Base-by-base conservation (phyloP, 2,797 vertebrate species). In the Acrossocheilus wenchowensis region DNA sequence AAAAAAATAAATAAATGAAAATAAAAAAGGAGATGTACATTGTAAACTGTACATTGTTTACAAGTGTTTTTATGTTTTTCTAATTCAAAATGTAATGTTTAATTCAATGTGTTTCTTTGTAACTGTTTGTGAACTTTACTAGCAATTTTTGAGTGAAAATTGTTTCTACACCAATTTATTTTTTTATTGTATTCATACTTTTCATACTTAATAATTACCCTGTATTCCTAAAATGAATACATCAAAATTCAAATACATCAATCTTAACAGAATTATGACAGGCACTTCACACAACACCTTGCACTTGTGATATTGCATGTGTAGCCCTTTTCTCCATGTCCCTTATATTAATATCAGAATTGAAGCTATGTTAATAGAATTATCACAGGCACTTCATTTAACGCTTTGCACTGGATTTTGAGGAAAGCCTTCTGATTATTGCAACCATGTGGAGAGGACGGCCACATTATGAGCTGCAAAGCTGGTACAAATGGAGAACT, bases 381-480 rank as follows among this genome's bases (percentile, higher is more conserved):
- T 90, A 92, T 92, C 83, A 87, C 79, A 69, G 60, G 69, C 82
- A 84, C 91, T 92, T 93, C 87, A 91, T 92, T 92, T 91, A 90
- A 93, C 88, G 87, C 87, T 88, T 87, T 90, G 88, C 88, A 87
- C 66, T 12, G 90, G 87, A 91, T 89, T 91, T 91, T 88, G 89
- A 92, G 90, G 57, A 92, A 92, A 92, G 90, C 88, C 72, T 87
- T 86, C 82, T 66, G 86, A 90, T 91, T 91, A 91, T 91, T 89
- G 91, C 64, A 85, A 85, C 85, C 87, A 85, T 89, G 82, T 85
- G 78, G 77, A 85, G 90, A 85, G 87, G 86, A 91, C 86, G 90
- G 86, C 88, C 83, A 52, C 85, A 90, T 92, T 92, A 87, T 90
- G 90, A 91, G 89, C 92, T 92, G 88, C 90, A 90, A 89, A 90